Percentiles rank a stretch among this genome's conserved stretches.
Evolutionary conservation across 1,140 invertebrate species (phyloP).

Genomic region (Lamellibrachia luymesi): DNA sequence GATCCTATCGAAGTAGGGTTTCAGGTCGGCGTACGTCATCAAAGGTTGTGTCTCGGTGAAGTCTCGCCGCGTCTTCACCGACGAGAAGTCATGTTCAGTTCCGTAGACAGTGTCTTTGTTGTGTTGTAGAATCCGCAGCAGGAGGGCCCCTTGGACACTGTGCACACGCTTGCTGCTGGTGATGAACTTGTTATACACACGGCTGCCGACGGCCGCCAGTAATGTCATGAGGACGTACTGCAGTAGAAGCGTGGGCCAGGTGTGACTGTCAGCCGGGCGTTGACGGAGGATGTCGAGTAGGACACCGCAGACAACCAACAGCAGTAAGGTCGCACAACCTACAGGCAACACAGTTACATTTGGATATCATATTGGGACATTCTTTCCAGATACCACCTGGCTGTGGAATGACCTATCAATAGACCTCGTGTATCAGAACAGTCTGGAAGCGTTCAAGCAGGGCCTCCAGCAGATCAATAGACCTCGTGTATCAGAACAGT

Average conservation of each 20-base stretch:
- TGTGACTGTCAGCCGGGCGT: slow-evolving; percentile 26
- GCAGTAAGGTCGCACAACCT: background rate
- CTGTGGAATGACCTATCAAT: too few relatives aligned
- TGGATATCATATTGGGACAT: too few relatives aligned
- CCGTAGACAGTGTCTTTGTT: slow-evolving; percentile 9
- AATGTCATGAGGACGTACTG: slow-evolving; percentile 23
- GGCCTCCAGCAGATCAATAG: too few relatives aligned
- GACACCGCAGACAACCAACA: background rate
- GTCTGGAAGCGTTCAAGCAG: too few relatives aligned
- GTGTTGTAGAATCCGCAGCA: background rate
- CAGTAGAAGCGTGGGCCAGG: slow-evolving; percentile 11
- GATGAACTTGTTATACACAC: slow-evolving; percentile 11
- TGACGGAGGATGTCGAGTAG: slow-evolving; percentile 5
- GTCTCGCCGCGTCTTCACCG: background rate
- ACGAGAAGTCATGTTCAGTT: background rate
- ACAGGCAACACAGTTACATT: background rate
- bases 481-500: too few relatives aligned
- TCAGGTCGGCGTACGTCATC: background rate
- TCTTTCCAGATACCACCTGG: too few relatives aligned
- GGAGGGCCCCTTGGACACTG: background rate
- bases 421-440: too few relatives aligned
- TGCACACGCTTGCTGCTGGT: background rate
- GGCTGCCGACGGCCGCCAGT: background rate
- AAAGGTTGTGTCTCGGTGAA: background rate
- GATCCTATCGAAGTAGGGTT: background rate